Conservation (phyloP, 2,888 invertebrate species). For the Orthosia gothica region DNA sequence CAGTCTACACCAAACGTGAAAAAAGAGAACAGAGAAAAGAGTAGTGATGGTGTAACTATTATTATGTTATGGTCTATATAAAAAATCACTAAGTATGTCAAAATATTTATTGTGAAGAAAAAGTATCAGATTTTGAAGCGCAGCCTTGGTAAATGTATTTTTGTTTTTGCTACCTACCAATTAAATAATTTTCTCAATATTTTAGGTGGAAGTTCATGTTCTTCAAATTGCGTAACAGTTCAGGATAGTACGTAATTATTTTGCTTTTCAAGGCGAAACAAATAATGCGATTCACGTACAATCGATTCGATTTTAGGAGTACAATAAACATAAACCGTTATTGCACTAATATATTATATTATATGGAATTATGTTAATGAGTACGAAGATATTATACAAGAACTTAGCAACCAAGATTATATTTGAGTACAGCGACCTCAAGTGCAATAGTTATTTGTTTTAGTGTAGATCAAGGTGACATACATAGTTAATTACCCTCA, state of each 20-base stretch:
- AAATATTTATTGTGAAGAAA: too few relatives aligned
- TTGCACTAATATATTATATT: neutral
- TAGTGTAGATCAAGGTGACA: neutral
- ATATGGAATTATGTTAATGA: neutral
- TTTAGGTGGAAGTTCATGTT: neutral
- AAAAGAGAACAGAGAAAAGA: too few relatives aligned
- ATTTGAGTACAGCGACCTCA: neutral
- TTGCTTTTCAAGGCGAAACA: neutral
- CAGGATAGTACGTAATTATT: neutral
- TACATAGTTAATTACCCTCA: conserved; percentile 21
- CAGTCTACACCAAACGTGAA: too few relatives aligned
- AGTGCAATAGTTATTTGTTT: neutral
- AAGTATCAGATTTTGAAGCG: too few relatives aligned
- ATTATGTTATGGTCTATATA: too few relatives aligned
- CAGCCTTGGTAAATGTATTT: too few relatives aligned
- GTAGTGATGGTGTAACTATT: too few relatives aligned
- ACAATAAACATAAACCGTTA: neutral
- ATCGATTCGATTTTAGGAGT: neutral
- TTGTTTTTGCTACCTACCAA: too few relatives aligned
- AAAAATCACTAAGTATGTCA: too few relatives aligned
- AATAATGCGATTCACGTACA: neutral
- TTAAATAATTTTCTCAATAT: too few relatives aligned
- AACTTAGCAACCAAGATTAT: neutral
- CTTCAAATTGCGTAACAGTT: neutral
- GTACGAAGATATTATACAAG: too few relatives aligned